Evolutionary conservation across 2,113 vertebrate genomes (phyloP).

Genomic region (Semnopithecus entellus): DNA sequence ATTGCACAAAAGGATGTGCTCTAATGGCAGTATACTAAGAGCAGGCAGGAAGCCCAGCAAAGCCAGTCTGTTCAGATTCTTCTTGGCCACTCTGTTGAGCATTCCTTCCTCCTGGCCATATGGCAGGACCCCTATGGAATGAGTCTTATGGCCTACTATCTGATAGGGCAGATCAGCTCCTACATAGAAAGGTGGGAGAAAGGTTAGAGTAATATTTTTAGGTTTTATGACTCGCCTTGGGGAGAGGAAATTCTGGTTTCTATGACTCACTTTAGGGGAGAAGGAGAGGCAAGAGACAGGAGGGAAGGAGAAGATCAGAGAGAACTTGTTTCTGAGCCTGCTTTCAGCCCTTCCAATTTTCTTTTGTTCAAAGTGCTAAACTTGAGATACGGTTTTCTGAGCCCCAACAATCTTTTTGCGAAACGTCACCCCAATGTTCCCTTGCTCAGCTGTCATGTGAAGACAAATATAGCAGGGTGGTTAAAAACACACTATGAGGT

Average conservation of each 20-base stretch:
- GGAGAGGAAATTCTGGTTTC: background rate
- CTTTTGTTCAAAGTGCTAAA: background rate
- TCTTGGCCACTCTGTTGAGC: background rate
- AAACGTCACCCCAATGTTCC: background rate
- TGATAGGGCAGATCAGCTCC: background rate
- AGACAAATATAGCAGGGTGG: background rate
- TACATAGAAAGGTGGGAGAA: background rate
- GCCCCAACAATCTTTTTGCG: background rate
- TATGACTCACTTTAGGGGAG: background rate
- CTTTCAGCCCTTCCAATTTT: background rate
- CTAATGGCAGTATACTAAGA: background rate
- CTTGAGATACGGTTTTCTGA: background rate
- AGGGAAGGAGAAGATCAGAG: background rate
- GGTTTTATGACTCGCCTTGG: background rate
- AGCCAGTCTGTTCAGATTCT: background rate
- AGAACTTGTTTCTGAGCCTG: background rate
- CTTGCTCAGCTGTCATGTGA: background rate
- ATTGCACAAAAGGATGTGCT: background rate
- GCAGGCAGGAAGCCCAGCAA: background rate
- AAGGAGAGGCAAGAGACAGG: background rate
- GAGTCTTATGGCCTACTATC: background rate
- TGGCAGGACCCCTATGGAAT: background rate
- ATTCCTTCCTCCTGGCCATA: background rate
- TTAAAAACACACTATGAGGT: background rate
- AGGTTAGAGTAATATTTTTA: background rate